Evolutionary conservation across 1,140 invertebrate genomes (phyloP), one percentile per base, ranked within the genome.

Genomic region (Philotrypesis tridentata): DNA sequence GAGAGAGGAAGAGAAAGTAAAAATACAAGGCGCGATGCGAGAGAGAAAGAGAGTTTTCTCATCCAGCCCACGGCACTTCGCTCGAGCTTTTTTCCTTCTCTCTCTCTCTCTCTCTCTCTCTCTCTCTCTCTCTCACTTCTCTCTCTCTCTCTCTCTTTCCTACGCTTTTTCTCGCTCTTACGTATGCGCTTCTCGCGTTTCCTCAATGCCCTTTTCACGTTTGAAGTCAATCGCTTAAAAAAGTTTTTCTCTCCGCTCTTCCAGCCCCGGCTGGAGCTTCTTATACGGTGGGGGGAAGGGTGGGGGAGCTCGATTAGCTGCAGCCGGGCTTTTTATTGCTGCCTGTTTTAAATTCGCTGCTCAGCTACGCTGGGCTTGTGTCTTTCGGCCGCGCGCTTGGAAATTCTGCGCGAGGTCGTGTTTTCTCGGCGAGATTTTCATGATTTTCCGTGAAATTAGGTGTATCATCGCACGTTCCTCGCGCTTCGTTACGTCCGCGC

Each of bases 171-270:
- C 67, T 70, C 21, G 11, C 11, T 31, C 31, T n/a, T 75, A 27
- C 43, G 29, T 55, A 60, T 8, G 43, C 72, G 27, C 14, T 74
- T 70, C 67, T 70, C 33, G 67, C 67, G 6, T 70, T 33, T 70
- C 31, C 31, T 37, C 12, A 67, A 67, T 70, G 14, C 31, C 27
- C 33, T 37, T 68, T 71, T 40, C 33, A 43, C 23, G 68, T 71
- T 71, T 71, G 37, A 71, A 71, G 33, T 71, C 33, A 29, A 71
- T 71, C 23, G 68, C 37, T 71, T 40, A 71, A 71, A 71, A 40
- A 71, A 71, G 37, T 60, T 74, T 31, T 74, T 74, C n/a, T 74
- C 9, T 74, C 23, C 0, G 14, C 29, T 74, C 25, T 11, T 6
- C 14, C 48, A 21, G n/a, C n/a, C n/a, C n/a, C n/a, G 21, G 17